Percentiles rank a stretch among this genome's conserved stretches.
These are phyloP conservation scores for Drosophila suzukii DNA, from an alignment of 1,140 invertebrate genomes.

Conservation along the genomic window DNA sequence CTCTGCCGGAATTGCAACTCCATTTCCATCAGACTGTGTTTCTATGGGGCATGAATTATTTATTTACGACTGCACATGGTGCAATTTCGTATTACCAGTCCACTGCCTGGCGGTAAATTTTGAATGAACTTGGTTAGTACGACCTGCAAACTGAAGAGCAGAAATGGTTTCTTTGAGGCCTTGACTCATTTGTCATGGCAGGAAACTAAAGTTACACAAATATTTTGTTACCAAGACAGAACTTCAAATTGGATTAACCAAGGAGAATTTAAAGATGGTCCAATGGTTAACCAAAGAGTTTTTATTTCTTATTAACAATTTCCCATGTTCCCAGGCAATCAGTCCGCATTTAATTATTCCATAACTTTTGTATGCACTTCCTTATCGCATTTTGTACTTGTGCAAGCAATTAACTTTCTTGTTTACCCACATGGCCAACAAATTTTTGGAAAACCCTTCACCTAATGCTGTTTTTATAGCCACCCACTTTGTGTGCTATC, in stretches of 20 bases:
- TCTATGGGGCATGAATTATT: conserved; percentile 37
- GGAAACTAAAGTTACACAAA: neutral
- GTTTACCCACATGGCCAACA: conserved; percentile 51
- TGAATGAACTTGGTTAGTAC: neutral
- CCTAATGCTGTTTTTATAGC: conserved; percentile 37
- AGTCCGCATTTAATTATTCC: conserved; percentile 18
- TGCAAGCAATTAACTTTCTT: conserved; percentile 44
- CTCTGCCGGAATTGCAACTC: conserved; percentile 8
- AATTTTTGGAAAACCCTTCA: conserved; percentile 25
- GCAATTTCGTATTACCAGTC: conserved; percentile 21
- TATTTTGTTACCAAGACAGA: neutral
- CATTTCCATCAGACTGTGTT: conserved; percentile 16
- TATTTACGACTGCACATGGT: conserved; percentile 28
- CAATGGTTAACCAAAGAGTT: neutral
- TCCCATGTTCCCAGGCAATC: neutral
- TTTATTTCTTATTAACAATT: conserved; percentile 8
- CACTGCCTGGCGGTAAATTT: conserved; percentile 10
- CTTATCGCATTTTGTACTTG: conserved; percentile 23
- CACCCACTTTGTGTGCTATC: conserved; percentile 15
- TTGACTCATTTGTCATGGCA: neutral
- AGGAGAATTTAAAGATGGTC: neutral
- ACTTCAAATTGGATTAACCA: neutral
- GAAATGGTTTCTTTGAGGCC: neutral
- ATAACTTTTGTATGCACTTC: conserved; percentile 9
- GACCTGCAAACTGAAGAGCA: neutral